Evolutionary conservation across 2,113 vertebrate genomes (phyloP), one percentile per base, ranked within the genome.

Genomic region (Oenanthe melanoleuca): DNA sequence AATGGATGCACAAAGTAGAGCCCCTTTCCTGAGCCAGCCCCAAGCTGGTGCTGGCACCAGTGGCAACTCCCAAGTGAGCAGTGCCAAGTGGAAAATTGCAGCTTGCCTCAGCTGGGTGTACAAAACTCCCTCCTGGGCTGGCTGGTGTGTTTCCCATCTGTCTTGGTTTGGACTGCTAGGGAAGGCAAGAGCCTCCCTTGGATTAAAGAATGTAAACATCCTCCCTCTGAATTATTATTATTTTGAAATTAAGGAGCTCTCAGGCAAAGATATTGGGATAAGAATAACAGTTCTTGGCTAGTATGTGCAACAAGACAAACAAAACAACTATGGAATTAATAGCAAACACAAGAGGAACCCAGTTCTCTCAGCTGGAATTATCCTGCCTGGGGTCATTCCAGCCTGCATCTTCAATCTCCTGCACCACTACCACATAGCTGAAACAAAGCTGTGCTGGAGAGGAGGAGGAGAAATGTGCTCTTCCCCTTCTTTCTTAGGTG

Each of bases 1-100:
- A 84, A 81, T 4, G 1, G 20, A 7, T 33, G 12, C n/a, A 19
- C 11, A 37, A 74, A 86, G 17, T 1, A n/a, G 5, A 73, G 14
- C 6, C 34, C 44, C 40, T 73, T 60, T 63, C 47, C 49, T 55
- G 55, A 90, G 33, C 29, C 31, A 74, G 23, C 7, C 25, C 33
- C 25, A 65, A 23, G 31, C 0, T 38, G 49, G 38, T 53, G 73
- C 65, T 91, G 77, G 65, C 65, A 19, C 60, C 24, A 14, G 8
- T 3, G 2, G 31, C 9, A 79, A 13, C n/a, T 42, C 49, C 45
- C 26, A 70, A 38, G 34, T 0, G 0, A 79, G 18, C 44, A 31
- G 14, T 6, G 20, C 67, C 67, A 86, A 91, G 22, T 12, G 13
- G 60, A 84, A 87, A 85, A 75, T 2, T 22, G 24, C 63, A 89